A percentile compares a stretch with the other conserved stretches of the same genome.
Conservation (phyloP, 2,113 vertebrate genomes). For the Girardinichthys multiradiatus region DNA sequence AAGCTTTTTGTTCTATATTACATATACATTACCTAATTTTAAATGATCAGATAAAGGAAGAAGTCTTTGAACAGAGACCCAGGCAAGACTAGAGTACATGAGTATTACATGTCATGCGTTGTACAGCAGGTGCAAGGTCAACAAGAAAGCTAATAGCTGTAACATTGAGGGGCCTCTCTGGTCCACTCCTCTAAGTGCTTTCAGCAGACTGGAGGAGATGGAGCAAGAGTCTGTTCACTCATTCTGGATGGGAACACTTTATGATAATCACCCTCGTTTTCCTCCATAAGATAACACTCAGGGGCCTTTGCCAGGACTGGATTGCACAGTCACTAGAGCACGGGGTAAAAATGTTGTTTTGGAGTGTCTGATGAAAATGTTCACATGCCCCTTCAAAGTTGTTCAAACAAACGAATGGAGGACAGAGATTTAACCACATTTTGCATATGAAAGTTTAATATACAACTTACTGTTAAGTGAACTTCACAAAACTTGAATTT, state of each 20-base stretch:
- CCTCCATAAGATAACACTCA: constrained; percentile 69
- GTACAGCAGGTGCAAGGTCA: constrained; percentile 70
- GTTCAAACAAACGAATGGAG: constrained; percentile 28
- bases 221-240: constrained; percentile 26
- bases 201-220: constrained; percentile 48
- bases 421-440: background rate
- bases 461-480: too few relatives aligned
- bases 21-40: too few relatives aligned
- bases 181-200: constrained; percentile 48
- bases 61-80: background rate
- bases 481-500: background rate
- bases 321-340: constrained; percentile 66
- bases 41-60: too few relatives aligned
- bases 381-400: constrained; percentile 52
- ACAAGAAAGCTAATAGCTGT: constrained; percentile 59
- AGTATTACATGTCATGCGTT: constrained; percentile 34
- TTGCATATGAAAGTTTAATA: background rate
- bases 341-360: background rate
- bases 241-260: constrained; percentile 80
- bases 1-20: too few relatives aligned
- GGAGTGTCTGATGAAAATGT: constrained; percentile 58
- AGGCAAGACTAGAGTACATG: constrained; percentile 28
- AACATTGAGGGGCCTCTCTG: constrained; percentile 49
- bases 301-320: constrained; percentile 63
- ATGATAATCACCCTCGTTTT: constrained; percentile 78